Evolutionary conservation across 53 echinoderm and acorn worm genomes (phyloP), one percentile per base, ranked within the genome.

Genomic region (Holothuria scabra): DNA sequence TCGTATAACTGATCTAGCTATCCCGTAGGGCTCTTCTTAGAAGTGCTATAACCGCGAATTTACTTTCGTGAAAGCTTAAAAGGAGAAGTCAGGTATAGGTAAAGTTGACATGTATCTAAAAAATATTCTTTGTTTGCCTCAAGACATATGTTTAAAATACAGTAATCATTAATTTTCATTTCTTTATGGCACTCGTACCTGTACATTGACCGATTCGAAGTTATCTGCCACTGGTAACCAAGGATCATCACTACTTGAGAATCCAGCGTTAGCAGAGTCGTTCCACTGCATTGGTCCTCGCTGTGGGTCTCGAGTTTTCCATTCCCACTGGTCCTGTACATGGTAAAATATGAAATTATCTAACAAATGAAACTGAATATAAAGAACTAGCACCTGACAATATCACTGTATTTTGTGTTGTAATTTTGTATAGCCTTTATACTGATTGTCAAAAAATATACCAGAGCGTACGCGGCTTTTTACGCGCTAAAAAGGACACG

Each of bases 231-330:
- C 65, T 0, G 93, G 97, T 7, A 96, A 80, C 89, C 94, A 96
- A 8, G 91, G 14, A 21, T 57, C 52, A 35, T 80, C 85, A 8
- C 33, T 21, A 14, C 65, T 30, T 3, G 91, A 83, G 64, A 96
- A 96, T 0, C 93, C 97, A 22, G 97, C 85, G 67, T 90, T 80
- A 4, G 62, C n/a, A 1, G 68, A 67, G 6, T 60, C 49, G 64
- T 62, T 61, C 97, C 97, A 96, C 66, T 96, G 97, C 97, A 96
- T 96, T 12, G 97, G 97, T 13, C 90, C 88, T 0, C 92, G 83
- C 66, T 91, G 84, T 41, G 84, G 87, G 67, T 96, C 97, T 69
- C 97, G 90, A 37, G 97, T 93, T 82, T 92, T 91, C 28, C 22
- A 28, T 20, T 74, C 12, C 93, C 93, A 93, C n/a, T 89, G 52